phyloP scores from a whole-genome alignment of 2,113 vertebrate genomes.

The Myxocyprinus asiaticus region DNA sequence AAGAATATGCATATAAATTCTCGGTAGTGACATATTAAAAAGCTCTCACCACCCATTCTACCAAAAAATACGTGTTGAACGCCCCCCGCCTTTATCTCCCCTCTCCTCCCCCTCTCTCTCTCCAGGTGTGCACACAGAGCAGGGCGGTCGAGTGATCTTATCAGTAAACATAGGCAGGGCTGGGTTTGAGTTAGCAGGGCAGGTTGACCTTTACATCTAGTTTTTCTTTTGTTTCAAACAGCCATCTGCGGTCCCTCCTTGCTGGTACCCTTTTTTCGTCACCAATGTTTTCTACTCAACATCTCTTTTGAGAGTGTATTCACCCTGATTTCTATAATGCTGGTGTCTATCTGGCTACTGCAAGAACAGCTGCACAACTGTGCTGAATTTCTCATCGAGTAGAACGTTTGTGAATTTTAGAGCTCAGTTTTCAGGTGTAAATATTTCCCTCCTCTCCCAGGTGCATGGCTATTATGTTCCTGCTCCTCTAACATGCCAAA shows the following conservation, averaged over 20 bases:
- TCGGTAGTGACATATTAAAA: too few species aligned
- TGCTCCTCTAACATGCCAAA: neutral
- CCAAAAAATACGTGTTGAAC: too few species aligned
- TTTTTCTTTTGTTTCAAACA: constrained; percentile 22
- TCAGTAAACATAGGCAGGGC: constrained; percentile 37
- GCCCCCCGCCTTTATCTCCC: too few species aligned
- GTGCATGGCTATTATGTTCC: constrained; percentile 28
- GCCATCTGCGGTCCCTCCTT: neutral
- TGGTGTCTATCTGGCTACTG: neutral
- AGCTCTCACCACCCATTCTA: too few species aligned
- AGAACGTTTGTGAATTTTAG: neutral
- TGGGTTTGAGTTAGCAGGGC: neutral
- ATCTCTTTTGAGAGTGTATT: neutral
- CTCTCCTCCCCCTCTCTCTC: too few species aligned
- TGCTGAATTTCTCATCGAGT: neutral
- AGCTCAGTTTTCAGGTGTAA: constrained; percentile 17
- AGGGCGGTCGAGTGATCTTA: constrained; percentile 63
- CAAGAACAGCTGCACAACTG: neutral
- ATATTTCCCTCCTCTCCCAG: constrained; percentile 17
- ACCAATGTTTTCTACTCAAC: neutral
- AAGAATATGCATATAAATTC: too few species aligned
- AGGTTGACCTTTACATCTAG: neutral
- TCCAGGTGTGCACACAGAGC: constrained; percentile 54
- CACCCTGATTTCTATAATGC: constrained; percentile 19
- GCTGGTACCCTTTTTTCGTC: neutral